phyloP scores from a whole-genome alignment of 2,113 vertebrate genomes.

The Hemicordylus capensis region DNA sequence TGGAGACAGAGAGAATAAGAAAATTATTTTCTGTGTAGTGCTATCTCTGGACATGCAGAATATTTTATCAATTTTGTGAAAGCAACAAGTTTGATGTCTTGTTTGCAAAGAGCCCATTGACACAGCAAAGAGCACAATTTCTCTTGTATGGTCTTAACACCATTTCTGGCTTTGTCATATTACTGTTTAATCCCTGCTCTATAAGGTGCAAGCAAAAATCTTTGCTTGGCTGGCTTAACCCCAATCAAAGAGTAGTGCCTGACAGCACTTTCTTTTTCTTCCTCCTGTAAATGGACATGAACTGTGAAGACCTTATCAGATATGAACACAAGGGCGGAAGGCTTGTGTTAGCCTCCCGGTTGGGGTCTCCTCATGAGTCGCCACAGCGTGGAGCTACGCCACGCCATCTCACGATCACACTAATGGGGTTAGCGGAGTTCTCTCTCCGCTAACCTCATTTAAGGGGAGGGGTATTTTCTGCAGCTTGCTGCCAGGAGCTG shows the following conservation, averaged over 20 bases:
- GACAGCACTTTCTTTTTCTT: conserved; percentile 25
- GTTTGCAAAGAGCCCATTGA: conserved; percentile 3
- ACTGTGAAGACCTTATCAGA: conserved; percentile 66
- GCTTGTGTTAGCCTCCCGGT: no score
- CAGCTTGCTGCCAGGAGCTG: no score
- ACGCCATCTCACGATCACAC: no score
- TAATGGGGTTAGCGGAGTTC: no score
- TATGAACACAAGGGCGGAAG: conserved; percentile 64
- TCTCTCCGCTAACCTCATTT: no score
- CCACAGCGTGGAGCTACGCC: no score
- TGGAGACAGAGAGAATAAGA: neutral
- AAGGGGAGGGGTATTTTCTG: no score
- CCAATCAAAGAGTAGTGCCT: conserved; percentile 28
- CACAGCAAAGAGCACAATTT: neutral
- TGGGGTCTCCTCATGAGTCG: no score
- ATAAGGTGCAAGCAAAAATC: conserved; percentile 10
- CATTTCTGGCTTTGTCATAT: conserved; percentile 18
- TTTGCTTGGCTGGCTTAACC: conserved; percentile 39
- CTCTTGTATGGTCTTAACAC: neutral
- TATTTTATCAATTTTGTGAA: neutral
- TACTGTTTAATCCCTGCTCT: conserved; percentile 28
- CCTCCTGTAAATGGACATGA: conserved; percentile 31
- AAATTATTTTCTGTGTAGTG: neutral
- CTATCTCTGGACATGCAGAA: neutral
- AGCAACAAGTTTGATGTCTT: rapidly evolving